These are phyloP conservation scores for Cataglyphis rosenhaueri DNA, from an alignment of 2,888 invertebrate species.

Conservation along the genomic window DNA sequence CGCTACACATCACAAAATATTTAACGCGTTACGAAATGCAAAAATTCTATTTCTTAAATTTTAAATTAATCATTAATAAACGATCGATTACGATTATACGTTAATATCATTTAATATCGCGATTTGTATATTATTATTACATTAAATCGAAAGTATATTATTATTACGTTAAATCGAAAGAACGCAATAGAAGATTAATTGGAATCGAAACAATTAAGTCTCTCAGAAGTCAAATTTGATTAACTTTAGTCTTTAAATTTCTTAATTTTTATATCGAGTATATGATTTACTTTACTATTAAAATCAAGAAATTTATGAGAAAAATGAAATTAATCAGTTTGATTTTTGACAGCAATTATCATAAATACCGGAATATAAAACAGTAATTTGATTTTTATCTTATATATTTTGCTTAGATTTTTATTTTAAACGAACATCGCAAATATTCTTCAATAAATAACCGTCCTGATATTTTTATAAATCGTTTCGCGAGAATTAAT, in stretches of 20 bases:
- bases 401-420: not conserved
- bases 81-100: not conserved
- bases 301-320: no score
- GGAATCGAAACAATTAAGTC: not conserved
- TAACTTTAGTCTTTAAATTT: not conserved
- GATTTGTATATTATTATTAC: not conserved
- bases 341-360: not conserved
- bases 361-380: not conserved
- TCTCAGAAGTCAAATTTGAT: not conserved
- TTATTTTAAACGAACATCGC: not conserved
- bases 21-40: no score
- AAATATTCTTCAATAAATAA: not conserved
- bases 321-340: not conserved
- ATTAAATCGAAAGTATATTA: not conserved
- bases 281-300: not conserved
- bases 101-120: not conserved
- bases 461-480: not conserved
- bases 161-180: not conserved
- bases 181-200: not conserved
- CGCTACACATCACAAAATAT: no score
- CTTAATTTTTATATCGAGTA: not conserved
- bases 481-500: not conserved
- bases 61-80: no score
- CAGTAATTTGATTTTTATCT: not conserved
- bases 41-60: no score